Evolutionary conservation across 2,888 invertebrate species (phyloP).

Genomic region (Andrena dorsata): DNA sequence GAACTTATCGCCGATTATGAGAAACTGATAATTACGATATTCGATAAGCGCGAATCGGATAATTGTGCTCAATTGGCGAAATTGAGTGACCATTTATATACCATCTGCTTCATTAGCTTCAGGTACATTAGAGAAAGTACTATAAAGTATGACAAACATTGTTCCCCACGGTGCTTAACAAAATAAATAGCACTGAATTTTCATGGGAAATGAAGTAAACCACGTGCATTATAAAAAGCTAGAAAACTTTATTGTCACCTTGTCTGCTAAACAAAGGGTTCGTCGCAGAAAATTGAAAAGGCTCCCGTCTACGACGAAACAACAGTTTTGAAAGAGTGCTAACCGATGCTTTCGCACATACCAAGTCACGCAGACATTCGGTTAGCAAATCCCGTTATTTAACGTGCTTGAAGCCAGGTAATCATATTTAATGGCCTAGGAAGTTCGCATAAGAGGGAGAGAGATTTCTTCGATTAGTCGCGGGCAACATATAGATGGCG

Average conservation of each 20-base stretch:
- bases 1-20: conserved; percentile 10
- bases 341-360: conserved; percentile 44
- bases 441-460: conserved; percentile 67
- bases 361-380: conserved; percentile 33
- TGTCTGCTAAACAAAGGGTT: too few relatives aligned
- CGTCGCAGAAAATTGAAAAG: too few relatives aligned
- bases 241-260: not conserved
- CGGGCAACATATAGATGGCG: conserved; percentile 28
- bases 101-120: not conserved
- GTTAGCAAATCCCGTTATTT: conserved; percentile 71
- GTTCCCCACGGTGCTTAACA: not conserved
- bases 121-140: not conserved
- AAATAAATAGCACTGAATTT: not conserved
- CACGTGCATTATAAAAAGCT: too few relatives aligned
- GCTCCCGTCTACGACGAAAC: conserved; percentile 20
- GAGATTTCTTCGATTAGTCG: conserved; percentile 70
- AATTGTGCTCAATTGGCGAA: not conserved
- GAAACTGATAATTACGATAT: conserved; percentile 7
- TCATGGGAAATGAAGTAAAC: not conserved
- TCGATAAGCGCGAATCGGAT: conserved; percentile 3
- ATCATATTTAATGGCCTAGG: conserved; percentile 76
- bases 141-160: not conserved
- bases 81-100: not conserved
- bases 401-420: conserved; percentile 65
- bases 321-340: conserved; percentile 47